Conservation (phyloP, 2,113 vertebrate species). For the Kryptolebias marmoratus region DNA sequence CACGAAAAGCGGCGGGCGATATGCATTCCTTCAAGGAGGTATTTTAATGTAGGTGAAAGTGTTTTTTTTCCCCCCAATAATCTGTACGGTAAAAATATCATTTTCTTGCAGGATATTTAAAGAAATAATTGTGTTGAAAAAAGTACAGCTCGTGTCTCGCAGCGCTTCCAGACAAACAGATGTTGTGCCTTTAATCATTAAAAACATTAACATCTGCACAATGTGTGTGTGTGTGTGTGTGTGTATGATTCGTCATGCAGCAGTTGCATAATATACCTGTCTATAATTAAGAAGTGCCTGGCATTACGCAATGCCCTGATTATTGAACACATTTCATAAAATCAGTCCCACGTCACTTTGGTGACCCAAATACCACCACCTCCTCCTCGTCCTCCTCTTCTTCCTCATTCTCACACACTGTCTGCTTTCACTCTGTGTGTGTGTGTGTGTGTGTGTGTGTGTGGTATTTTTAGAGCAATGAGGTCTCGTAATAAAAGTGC, state of each 20-base stretch:
- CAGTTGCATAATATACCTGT: slow-evolving; percentile 55
- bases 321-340: slow-evolving; percentile 67
- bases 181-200: slow-evolving; percentile 25
- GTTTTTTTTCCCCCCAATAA: no score
- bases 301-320: slow-evolving; percentile 59
- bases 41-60: no score
- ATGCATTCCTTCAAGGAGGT: no score
- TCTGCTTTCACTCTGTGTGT: slow-evolving; percentile 9
- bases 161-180: slow-evolving; percentile 40
- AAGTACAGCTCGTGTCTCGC: neutral
- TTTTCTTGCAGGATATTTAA: no score
- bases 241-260: slow-evolving; percentile 10
- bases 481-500: slow-evolving; percentile 49
- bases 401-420: slow-evolving; percentile 16
- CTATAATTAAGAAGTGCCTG: slow-evolving; percentile 47
- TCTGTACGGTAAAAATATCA: no score
- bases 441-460: neutral
- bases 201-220: neutral
- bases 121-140: neutral
- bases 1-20: no score
- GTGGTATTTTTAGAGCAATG: slow-evolving; percentile 61
- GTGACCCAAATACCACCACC: slow-evolving; percentile 58
- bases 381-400: neutral
- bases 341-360: slow-evolving; percentile 54
- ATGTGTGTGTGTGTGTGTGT: neutral